A percentile compares a stretch with the other conserved stretches of the same genome.
Evolutionary conservation across 2,113 vertebrate species (phyloP).

Genomic region (Oreochromis niloticus): DNA sequence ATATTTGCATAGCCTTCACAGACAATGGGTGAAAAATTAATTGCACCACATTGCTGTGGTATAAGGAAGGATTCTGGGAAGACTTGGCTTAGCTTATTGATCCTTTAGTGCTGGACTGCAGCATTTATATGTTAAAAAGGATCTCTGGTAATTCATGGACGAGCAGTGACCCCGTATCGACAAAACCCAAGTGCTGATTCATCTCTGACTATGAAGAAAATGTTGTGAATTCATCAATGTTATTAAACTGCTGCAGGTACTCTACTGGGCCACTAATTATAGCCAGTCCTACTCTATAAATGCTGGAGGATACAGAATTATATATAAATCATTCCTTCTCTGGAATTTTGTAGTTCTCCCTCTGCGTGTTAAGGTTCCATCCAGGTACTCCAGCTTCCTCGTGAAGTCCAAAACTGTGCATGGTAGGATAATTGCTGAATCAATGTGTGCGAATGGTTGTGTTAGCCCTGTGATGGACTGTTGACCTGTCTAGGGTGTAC

Average conservation of each 20-base stretch:
- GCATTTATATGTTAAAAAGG: slow-evolving; percentile 19
- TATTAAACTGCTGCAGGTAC: neutral
- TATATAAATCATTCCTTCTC: neutral
- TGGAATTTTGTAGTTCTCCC: neutral
- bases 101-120: slow-evolving; percentile 12
- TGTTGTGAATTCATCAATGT: neutral
- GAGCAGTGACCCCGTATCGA: slow-evolving; percentile 1
- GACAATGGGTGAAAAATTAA: slow-evolving; percentile 1
- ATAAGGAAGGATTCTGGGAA: neutral
- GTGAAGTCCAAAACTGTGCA: neutral
- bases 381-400: neutral
- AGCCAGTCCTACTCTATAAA: neutral
- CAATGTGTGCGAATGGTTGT: neutral
- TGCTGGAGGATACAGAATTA: neutral
- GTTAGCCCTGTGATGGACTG: neutral
- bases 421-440: neutral
- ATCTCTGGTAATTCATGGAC: slow-evolving; percentile 8
- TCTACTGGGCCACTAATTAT: neutral
- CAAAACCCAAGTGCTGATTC: slow-evolving; percentile 23
- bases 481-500: neutral
- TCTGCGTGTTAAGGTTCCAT: neutral
- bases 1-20: neutral
- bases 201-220: slow-evolving; percentile 8
- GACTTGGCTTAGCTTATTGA: slow-evolving; percentile 33
- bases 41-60: neutral